Conservation (phyloP, 1,140 invertebrate species). For the Matsumurasca onukii region DNA sequence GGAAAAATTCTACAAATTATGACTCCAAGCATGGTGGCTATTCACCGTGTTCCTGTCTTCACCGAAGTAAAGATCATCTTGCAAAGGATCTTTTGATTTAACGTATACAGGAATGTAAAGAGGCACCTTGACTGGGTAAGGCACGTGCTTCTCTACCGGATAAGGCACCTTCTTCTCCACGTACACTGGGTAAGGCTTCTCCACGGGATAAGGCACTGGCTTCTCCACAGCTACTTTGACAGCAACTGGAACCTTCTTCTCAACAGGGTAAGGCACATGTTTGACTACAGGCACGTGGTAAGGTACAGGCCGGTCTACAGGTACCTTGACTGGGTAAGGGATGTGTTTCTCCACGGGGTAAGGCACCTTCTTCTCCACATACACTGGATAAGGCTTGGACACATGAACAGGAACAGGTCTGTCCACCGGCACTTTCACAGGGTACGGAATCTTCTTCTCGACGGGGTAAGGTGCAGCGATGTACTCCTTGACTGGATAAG, state of each 20-base stretch:
- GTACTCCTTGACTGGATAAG: constrained; percentile 69
- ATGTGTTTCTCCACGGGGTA: constrained; percentile 60
- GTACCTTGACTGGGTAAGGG: constrained; percentile 44
- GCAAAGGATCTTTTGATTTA: too few relatives aligned
- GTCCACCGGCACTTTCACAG: constrained; percentile 58
- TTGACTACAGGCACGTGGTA: constrained; percentile 11
- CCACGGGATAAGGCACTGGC: background rate
- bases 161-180: constrained; percentile 29
- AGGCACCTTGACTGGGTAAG: constrained; percentile 24
- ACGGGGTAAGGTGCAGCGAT: constrained; percentile 52
- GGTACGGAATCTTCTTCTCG: constrained; percentile 70
- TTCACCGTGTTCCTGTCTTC: too few relatives aligned
- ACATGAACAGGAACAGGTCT: constrained; percentile 55
- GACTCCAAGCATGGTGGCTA: too few relatives aligned
- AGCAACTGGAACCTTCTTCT: constrained; percentile 11
- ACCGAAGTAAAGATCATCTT: constrained; percentile 1
- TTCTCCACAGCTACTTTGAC: constrained; percentile 38
- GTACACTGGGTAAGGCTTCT: constrained; percentile 12
- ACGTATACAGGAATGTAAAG: constrained; percentile 11
- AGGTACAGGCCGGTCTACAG: constrained; percentile 29
- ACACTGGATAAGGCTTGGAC: constrained; percentile 61
- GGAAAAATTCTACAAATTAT: too few relatives aligned
- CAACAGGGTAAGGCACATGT: constrained; percentile 20
- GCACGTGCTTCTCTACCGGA: constrained; percentile 20
- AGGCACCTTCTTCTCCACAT: constrained; percentile 63